These are phyloP conservation scores for Madoqua kirkii DNA, from an alignment of 2,113 vertebrate species.

Conservation along the genomic window DNA sequence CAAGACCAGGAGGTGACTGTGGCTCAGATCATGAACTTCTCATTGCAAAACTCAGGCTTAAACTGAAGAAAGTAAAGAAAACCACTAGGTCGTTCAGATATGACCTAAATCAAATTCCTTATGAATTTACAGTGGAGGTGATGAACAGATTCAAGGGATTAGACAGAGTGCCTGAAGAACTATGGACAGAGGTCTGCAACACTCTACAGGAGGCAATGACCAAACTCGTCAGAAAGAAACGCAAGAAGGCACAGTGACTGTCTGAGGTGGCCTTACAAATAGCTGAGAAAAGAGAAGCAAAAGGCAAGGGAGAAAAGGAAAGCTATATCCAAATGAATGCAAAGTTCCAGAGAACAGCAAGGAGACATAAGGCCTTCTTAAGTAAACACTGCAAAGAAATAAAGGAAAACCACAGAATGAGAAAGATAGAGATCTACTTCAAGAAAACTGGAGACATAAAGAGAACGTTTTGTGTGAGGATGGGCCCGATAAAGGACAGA, in stretches of 20 bases:
- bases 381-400: neutral
- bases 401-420: neutral
- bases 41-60: neutral
- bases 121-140: neutral
- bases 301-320: neutral
- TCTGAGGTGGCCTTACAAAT: neutral
- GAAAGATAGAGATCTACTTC: neutral
- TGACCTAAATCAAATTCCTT: neutral
- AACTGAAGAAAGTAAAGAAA: neutral
- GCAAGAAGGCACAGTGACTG: neutral
- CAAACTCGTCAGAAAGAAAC: neutral
- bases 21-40: neutral
- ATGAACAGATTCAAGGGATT: neutral
- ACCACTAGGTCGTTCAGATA: neutral
- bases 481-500: neutral
- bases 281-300: neutral
- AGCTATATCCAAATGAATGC: neutral
- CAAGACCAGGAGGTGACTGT: neutral
- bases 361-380: neutral
- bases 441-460: neutral
- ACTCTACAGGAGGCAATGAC: neutral
- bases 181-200: neutral
- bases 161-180: neutral
- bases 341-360: neutral
- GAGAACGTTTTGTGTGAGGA: neutral